Base-by-base conservation (phyloP, 1,140 invertebrate genomes). In the Panulirus ornatus region DNA sequence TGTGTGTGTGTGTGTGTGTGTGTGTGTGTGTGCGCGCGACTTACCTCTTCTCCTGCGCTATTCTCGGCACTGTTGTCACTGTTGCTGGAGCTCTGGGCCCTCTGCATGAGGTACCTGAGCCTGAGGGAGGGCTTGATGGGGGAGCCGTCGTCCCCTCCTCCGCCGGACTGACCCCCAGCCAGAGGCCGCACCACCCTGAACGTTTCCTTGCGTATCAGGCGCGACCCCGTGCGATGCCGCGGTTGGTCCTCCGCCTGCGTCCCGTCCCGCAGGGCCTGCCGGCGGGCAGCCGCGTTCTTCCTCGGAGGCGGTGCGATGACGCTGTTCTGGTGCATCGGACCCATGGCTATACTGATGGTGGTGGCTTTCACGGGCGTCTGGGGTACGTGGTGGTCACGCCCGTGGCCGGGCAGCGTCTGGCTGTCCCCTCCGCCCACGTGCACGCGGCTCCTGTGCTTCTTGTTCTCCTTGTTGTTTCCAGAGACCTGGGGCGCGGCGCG, bases 201-300 rank as follows among this genome's bases (percentile, higher is more conserved):
- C 30, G 87, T 88, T 73, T 88, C 87, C 66, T 88, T 88, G 51
- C 87, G 87, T n/a, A 88, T 88, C n/a, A 88, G 66, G 30, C 87
- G 87, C 11, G 87, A 88, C 58, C 87, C 87, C 8, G 78, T 38
- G 9, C 87, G 58, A 2, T 63, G 87, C 19, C 85, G 51, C 14
- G 54, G 16, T 27, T 70, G 30, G 3, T 81, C 87, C 54, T 38
- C 85, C n/a, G 38, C n/a, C 40, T 27, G 11, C 38, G 19, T 6
- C 34, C 40, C 27, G 22, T 5, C 34, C 44, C 22, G 6, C 73
- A 47, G 6, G 16, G 36, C 36, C 51, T 2, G 36, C 2, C 8
- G 8, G 44, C 36, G 36, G 34, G 34, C 34, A 16, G 27, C 58
- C 16, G 22, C 38, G 9, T 3, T 19, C 22, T 22, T 42, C 66